Base-by-base conservation (phyloP, 2,797 vertebrate species). In the Uromys caudimaculatus region DNA sequence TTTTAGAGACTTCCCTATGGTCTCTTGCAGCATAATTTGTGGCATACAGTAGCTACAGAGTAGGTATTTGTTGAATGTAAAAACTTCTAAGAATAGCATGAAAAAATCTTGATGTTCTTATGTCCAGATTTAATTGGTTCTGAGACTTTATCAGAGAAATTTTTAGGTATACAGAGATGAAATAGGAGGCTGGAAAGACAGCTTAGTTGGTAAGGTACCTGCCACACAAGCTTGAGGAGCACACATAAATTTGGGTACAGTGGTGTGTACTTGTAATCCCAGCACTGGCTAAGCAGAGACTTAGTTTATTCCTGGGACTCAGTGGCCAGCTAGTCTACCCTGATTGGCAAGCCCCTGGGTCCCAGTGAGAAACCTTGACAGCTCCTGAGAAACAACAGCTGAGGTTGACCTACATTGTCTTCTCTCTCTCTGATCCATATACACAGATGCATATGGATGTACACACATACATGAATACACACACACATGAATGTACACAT, bases 81-180 rank as follows among this genome's bases (percentile, higher is more conserved):
- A 82, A 81, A 16, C 92, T 76, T 87, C 16, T 73, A 75, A 79
- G 64, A 56, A 71, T 12, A 73, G 11, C 29, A 76, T 84, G 38
- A 93, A 21, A 47, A 17, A 94, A 86, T 38, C 82, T 94, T 38
- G 75, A 16, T 76, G 9, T 58, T 96, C 75, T 50, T 78, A 89
- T 90, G 93, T 23, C 1, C 19, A 94, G 6, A 91, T 90, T 91
- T 90, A 90, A 75, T 27, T 93, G 52, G 6, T 8, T 76, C 32
- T 92, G 13, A 54, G 24, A 6, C 29, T 79, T 95, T 38, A 76
- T 41, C 83, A 47, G 7, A 90, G 38, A 92, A 60, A 60, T 0
- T 1, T 78, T 81, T 52, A 84, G 3, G 1, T 54, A 12, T 71
- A 87, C 77, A 93, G 58, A 9, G 5, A 77, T 89, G 29, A 95